Conservation (phyloP, 92 coral and sea anemone species). For the Porites lobata region DNA sequence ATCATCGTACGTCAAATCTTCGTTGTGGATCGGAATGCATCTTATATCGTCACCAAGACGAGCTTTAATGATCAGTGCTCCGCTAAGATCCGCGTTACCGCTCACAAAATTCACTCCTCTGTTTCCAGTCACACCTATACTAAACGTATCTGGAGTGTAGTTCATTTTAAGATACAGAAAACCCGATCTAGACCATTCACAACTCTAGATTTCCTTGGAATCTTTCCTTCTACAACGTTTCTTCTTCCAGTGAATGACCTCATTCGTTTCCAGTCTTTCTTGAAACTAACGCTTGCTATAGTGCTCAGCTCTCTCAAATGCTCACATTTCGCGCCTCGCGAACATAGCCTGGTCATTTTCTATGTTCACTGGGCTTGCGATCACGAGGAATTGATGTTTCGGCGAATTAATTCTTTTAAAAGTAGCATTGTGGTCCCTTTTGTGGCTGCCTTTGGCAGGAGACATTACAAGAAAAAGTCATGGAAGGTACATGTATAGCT, state of each 20-base stretch:
- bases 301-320: background rate
- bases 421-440: background rate
- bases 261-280: constrained; percentile 44
- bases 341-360: constrained; percentile 25
- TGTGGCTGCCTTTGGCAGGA: background rate
- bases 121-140: constrained; percentile 69
- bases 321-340: background rate
- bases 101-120: constrained; percentile 83
- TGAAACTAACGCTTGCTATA: background rate
- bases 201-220: background rate
- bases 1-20: constrained; percentile 97
- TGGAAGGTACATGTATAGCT: constrained; percentile 46
- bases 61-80: constrained; percentile 95
- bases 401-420: background rate
- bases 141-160: constrained; percentile 87
- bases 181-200: background rate
- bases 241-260: constrained; percentile 34
- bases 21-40: constrained; percentile 98
- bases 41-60: constrained; percentile 97
- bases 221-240: background rate
- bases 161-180: constrained; percentile 52
- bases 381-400: background rate
- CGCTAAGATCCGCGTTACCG: constrained; percentile 88
- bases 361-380: background rate
- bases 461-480: constrained; percentile 53